Evolutionary conservation across 2,888 invertebrate genomes (phyloP), one percentile per base, ranked within the genome.

Genomic region (Corythucha ciliata): DNA sequence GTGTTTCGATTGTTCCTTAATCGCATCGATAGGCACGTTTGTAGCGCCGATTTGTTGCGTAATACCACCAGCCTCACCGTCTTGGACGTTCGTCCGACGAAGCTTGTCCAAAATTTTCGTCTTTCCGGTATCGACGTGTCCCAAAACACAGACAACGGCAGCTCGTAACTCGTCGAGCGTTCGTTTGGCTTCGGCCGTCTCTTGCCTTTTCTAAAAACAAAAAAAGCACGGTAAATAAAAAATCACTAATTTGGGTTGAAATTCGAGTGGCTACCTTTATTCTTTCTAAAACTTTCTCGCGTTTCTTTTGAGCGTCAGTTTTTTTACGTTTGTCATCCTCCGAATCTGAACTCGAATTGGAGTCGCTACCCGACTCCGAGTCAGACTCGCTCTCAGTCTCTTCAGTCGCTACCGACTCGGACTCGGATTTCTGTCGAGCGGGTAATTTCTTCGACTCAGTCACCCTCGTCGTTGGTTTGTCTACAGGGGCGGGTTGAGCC

Each of bases 41-140:
- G 98, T 99, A 16, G 98, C 98, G 57, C 98, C 99, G 61, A 99
- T 99, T 73, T 99, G 98, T 68, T 99, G 98, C 0, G 98, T 99
- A 57, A 99, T 99, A 58, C 98, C 98, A 37, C 98, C 99, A 2
- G 98, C 98, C 72, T 99, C 98, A 0, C 89, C 86, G 60, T 92
- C 92, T 66, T 91, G 91, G 0, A 91, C 91, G 65, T 91, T 83
- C 0, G 91, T 91, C 37, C 90, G 75, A 20, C 91, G 74, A 46
- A 91, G 72, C 69, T 97, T 98, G 68, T 99, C 98, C 48, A 99
- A 70, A 65, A 99, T 96, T 71, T 98, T 98, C 0, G 98, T 99
- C 75, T 99, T 99, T 49, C 97, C 97, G 0, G 98, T 98, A 72
- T 99, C 99, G 44, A 99, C 98, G 68, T 99, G 98, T 0, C 98